Evolutionary conservation across 2,113 vertebrate species (phyloP), one percentile per base, ranked within the genome.

Genomic region (Thalassoma bifasciatum): DNA sequence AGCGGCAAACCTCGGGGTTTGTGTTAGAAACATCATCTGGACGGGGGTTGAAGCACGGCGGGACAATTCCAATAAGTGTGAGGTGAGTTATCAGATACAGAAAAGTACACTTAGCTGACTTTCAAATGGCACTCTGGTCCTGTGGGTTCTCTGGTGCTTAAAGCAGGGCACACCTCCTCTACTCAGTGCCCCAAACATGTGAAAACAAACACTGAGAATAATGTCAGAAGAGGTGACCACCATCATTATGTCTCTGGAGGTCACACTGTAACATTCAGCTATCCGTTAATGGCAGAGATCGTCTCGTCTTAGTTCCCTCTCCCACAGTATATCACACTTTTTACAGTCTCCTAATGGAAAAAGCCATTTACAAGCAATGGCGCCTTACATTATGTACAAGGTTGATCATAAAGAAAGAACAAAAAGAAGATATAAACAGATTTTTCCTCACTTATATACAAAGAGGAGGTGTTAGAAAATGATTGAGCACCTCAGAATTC

Each of bases 41-140:
- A 49, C 3, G 52, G 63, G 38, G 38, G 75, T 44, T 8, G 53
- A 49, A 74, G 50, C 62, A 63, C 65, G 44, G 61, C 37, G 40
- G 79, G 50, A 62, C 74, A 26, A 42, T 34, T 74, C 38, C 16
- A 69, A 37, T 37, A 44, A 10, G 37, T 13, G 17, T 37, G 68
- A 81, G 51, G 54, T 10, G 22, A 71, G 30, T 57, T 54, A 67
- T 79, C 19, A 62, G 77, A 77, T 70, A 60, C 49, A 62, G 64
- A 78, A 62, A 88, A 88, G 89, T 88, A 86, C 82, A 87, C 76
- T 86, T 79, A 40, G 57, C 86, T 52, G 80, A 82, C 86, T 69
- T 63, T 83, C 76, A 69, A 87, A 88, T 89, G 86, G 89, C 88
- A 91, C 88, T 84, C 84, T 84, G 85, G 88, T 87, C 76, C 64